Conservation (phyloP, 2,113 vertebrate genomes). For the Cinclus mexicanus region DNA sequence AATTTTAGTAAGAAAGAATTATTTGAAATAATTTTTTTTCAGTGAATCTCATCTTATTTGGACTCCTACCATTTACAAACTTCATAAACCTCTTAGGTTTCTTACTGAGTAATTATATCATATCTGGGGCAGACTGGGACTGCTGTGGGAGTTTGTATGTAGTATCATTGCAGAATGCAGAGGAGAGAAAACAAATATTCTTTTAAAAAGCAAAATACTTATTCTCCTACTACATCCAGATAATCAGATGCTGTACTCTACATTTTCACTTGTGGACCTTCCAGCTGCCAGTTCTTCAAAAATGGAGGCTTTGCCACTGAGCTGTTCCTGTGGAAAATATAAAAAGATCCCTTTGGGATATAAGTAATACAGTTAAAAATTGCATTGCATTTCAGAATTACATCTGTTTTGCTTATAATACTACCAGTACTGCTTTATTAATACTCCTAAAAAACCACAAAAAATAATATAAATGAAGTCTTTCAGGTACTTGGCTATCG, state of each 20-base stretch:
- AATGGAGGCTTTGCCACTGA: not conserved
- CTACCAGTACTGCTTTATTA: not conserved
- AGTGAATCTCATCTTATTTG: not conserved
- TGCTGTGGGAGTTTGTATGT: not conserved
- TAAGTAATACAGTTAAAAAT: not conserved
- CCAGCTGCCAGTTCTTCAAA: not conserved
- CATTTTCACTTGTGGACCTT: not conserved
- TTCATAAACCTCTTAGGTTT: not conserved
- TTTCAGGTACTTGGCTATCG: not conserved
- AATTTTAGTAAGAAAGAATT: not conserved
- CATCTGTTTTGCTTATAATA: not conserved
- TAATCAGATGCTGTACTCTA: not conserved
- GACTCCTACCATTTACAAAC: not conserved
- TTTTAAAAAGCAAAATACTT: not conserved
- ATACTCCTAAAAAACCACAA: not conserved
- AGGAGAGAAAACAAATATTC: not conserved
- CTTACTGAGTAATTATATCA: not conserved
- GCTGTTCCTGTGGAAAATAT: not conserved
- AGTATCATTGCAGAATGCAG: not conserved
- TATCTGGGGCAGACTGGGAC: not conserved
- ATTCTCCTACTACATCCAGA: not conserved
- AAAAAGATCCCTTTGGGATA: not conserved
- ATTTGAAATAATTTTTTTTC: not conserved
- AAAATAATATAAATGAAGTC: not conserved
- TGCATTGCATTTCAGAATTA: not conserved